phyloP scores from a whole-genome alignment of 2,797 vertebrate genomes.

The Scomberomorus guttatus region DNA sequence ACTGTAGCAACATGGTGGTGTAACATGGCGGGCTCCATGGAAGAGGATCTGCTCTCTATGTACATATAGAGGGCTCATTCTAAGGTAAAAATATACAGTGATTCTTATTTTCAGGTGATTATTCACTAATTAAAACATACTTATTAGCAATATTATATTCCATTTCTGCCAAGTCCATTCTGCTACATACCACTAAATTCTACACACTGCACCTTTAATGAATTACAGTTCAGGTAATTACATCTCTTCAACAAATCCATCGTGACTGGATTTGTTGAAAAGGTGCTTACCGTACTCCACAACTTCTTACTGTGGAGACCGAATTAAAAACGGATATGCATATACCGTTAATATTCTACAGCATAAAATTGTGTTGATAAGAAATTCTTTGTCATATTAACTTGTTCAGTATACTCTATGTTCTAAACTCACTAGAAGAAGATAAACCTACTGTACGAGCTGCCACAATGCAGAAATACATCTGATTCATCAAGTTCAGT shows the following conservation, averaged over 20 bases:
- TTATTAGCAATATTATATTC: no score
- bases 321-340: not conserved
- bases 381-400: not conserved
- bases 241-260: not conserved
- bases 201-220: no score
- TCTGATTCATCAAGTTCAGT: conserved; percentile 1
- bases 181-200: no score
- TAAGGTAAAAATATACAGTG: no score
- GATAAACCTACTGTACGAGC: not conserved
- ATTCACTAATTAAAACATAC: no score
- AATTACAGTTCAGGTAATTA: not conserved
- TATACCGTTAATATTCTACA: not conserved
- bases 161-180: no score
- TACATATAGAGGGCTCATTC: no score
- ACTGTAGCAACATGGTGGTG: no score
- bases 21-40: no score
- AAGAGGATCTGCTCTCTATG: no score
- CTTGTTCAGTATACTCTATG: not conserved
- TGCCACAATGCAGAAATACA: not conserved
- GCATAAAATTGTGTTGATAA: not conserved
- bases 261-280: no score
- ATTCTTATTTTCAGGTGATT: no score
- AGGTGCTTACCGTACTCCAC: not conserved
- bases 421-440: not conserved
- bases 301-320: not conserved